phyloP scores from a whole-genome alignment of 2,888 invertebrate genomes.

The Sinohyriopsis cumingii region DNA sequence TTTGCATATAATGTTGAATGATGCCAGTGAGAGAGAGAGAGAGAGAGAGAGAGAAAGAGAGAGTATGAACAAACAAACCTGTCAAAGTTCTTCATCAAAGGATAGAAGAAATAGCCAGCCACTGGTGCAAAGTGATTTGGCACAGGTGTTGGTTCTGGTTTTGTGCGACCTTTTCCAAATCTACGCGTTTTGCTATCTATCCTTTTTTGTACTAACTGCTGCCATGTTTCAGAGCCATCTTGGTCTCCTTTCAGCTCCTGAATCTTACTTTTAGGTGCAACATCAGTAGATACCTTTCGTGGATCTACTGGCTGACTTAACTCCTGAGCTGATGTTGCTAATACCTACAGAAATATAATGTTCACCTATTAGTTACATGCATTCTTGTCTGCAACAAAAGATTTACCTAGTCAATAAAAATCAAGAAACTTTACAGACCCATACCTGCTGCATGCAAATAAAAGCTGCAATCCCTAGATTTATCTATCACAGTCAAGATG shows the following conservation, averaged over 20 bases:
- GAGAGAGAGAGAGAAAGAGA: too few relatives aligned
- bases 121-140: constrained; percentile 82
- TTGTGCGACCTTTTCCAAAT: constrained; percentile 73
- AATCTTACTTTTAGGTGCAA: constrained; percentile 34
- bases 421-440: too few relatives aligned
- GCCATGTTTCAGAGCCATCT: constrained; percentile 60
- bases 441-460: too few relatives aligned
- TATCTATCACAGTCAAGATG: too few relatives aligned
- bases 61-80: constrained; percentile 11
- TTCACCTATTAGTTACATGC: background rate
- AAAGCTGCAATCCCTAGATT: too few relatives aligned
- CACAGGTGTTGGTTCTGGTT: constrained; percentile 67
- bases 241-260: constrained; percentile 68
- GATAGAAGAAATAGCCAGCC: constrained; percentile 88
- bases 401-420: too few relatives aligned
- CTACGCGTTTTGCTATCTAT: constrained; percentile 82
- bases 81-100: constrained; percentile 71
- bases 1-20: background rate
- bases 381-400: too few relatives aligned
- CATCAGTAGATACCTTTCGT: constrained; percentile 63
- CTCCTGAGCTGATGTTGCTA: constrained; percentile 64
- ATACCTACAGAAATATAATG: constrained; percentile 39
- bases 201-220: constrained; percentile 80
- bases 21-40: too few relatives aligned
- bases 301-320: constrained; percentile 55